Base-by-base conservation (phyloP, 2,888 invertebrate species). In the Apamea monoglypha region DNA sequence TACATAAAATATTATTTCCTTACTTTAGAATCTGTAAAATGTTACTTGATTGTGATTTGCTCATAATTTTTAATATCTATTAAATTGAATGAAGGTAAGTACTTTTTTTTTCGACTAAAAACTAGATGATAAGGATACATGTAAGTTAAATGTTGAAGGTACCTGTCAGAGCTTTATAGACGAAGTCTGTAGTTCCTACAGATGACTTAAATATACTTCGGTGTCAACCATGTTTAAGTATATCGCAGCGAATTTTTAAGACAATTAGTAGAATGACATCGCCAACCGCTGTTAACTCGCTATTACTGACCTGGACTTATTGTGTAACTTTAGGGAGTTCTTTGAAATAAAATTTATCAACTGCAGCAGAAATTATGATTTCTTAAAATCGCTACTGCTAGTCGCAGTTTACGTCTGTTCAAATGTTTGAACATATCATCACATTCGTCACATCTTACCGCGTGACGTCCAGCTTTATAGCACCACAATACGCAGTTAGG, bases 251-350 rank as follows among this genome's bases (percentile, higher is more conserved):
- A 71, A 25, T 75, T 68, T 64, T 29, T 25, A 61, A 68, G 53
- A 61, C 40, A 40, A 40, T 47, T 18, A 44, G 32, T 59, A n/a
- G 8, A 47, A 50, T 66, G 21, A 72, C 40, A 64, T 83, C 32
- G 53, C 64, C 29, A 61, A 66, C 80, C 83, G 83, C 83, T 75
- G 16, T 47, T 50, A 53, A 47, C 84, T 75, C 75, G 72, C 74
- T 75, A 36, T 68, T 32, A 47, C n/a, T 25, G 69, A 83, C 83
- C 82, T 82, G 16, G 10, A 69, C 56, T 64, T 70, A 76, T 81
- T 81, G 47, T 50, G 67, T 78, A 69, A 36, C 68, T 56, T 75
- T 36, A 47, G 29, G 29, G 21, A 47, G 61, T 63, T 67, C 18
- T 47, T 74, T 47, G 12, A 44, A 44, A 56, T 64, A 18, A 25